Evolutionary conservation across 2,113 vertebrate genomes (phyloP).

Genomic region (Mugil cephalus): DNA sequence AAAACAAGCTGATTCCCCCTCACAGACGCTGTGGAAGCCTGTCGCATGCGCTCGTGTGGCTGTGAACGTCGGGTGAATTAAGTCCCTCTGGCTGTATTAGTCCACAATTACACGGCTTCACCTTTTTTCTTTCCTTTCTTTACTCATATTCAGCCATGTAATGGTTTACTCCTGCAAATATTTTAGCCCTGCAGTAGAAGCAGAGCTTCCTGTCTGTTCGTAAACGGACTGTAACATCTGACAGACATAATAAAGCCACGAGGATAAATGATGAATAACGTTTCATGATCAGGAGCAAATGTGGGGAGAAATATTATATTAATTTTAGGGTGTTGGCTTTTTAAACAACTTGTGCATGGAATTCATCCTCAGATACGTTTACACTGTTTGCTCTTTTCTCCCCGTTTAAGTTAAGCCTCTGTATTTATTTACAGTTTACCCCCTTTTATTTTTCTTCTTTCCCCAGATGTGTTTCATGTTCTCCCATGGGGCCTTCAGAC

Average conservation of each 20-base stretch:
- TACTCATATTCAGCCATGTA: constrained; percentile 67
- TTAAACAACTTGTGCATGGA: constrained; percentile 6
- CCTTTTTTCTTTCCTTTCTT: constrained; percentile 68
- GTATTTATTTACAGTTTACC: too few species aligned
- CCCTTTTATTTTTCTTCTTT: too few species aligned
- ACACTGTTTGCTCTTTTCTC: neutral
- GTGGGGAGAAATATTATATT: neutral
- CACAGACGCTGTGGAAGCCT: constrained; percentile 36
- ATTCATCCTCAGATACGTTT: constrained; percentile 2
- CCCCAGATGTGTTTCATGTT: too few species aligned
- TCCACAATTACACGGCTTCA: constrained; percentile 72
- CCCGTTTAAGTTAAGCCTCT: too few species aligned
- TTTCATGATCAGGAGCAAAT: constrained; percentile 13
- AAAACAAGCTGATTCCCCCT: constrained; percentile 30
- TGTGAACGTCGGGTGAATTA: constrained; percentile 58
- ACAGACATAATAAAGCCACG: constrained; percentile 25
- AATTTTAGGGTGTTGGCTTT: neutral
- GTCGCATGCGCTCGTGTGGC: constrained; percentile 13
- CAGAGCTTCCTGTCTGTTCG: neutral
- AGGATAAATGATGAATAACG: constrained; percentile 15
- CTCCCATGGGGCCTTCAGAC: too few species aligned
- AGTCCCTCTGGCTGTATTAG: constrained; percentile 50
- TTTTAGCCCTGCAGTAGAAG: constrained; percentile 58
- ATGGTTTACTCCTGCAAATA: constrained; percentile 68
- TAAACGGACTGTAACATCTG: constrained; percentile 17